Percentiles rank a stretch among this genome's conserved stretches.
Conservation (phyloP, 2,888 invertebrate genomes). For the Apamea anceps region DNA sequence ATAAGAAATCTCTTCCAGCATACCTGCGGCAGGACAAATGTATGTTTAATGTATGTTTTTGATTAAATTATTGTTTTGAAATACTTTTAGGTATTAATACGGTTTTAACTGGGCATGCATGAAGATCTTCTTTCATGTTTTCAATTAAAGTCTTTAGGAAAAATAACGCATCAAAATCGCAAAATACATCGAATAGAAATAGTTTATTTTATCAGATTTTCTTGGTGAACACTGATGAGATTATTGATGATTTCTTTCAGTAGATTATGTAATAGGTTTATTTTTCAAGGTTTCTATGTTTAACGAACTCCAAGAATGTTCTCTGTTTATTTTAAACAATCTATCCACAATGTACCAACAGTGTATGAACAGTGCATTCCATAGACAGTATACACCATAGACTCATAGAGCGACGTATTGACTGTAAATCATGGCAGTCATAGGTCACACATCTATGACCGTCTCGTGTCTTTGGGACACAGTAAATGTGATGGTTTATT, state of each 20-base stretch:
- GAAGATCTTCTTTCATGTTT: not conserved
- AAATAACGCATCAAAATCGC: not conserved
- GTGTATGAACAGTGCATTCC: conserved; percentile 68
- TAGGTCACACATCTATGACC: conserved; percentile 79
- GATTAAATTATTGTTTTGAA: not conserved
- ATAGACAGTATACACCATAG: conserved; percentile 45
- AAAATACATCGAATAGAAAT: not conserved
- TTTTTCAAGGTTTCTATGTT: not conserved
- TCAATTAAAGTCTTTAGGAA: not conserved
- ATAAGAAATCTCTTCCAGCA: too few species aligned
- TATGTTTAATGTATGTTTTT: not conserved
- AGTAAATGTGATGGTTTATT: conserved; percentile 68
- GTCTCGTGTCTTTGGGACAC: conserved; percentile 65
- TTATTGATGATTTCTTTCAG: not conserved
- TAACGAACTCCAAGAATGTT: not conserved
- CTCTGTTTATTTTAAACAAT: conserved; percentile 20
- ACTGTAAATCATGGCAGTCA: conserved; percentile 81
- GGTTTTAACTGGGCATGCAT: not conserved
- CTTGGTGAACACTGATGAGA: not conserved
- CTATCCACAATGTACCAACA: conserved; percentile 22
- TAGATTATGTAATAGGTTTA: too few species aligned
- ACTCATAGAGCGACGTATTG: conserved; percentile 73
- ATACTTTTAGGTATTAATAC: too few species aligned
- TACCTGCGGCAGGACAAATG: too few species aligned
- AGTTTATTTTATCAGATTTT: not conserved